Evolutionary conservation across 2,888 invertebrate species (phyloP), one percentile per base, ranked within the genome.

Genomic region (Chloromyia formosa): DNA sequence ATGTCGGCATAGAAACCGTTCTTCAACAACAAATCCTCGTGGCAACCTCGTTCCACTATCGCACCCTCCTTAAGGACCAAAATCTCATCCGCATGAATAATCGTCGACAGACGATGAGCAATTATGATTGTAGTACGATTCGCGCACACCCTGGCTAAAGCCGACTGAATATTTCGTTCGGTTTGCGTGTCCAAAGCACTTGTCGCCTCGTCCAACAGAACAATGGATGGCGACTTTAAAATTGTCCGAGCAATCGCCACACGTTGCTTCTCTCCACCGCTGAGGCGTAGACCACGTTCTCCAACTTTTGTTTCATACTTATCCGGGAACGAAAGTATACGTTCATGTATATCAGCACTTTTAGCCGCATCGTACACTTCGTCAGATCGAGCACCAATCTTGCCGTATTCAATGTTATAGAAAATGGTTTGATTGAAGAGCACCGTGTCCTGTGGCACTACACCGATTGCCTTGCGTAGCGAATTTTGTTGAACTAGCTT

Each of bases 391-490:
- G 97, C 94, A 14, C 89, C 88, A 56, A 94, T 87, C 78, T 92
- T 89, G 0, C 98, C 98, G 83, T 98, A 98, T 79, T 93, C 93
- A 78, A 98, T 97, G 83, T 98, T 98, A 83, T 96, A 97, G 90
- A 90, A 92, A 76, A 97, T 94, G 49, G 93, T 91, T 81, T 95
- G 95, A 83, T 98, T 97, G 82, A 98, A 98, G 0, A 98, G 88
- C 56, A 97, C 97, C 0, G 97, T 97, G 82, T 97, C 97, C 84
- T 98, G 98, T 0, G 99, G 98, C 54, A 99, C 98, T 42, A 99
- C 95, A 12, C 95, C 95, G 79, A 99, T 96, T 64, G 90, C 90
- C 79, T 90, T 87, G 14, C 99, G 87, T 54, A 99, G 86, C 73
- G 96, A 95, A 74, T 91, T 89, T 82, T 98, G 93, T 75, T 92